Evolutionary conservation across 2,888 invertebrate genomes (phyloP).

Genomic region (Troglohyphantes excavatus): DNA sequence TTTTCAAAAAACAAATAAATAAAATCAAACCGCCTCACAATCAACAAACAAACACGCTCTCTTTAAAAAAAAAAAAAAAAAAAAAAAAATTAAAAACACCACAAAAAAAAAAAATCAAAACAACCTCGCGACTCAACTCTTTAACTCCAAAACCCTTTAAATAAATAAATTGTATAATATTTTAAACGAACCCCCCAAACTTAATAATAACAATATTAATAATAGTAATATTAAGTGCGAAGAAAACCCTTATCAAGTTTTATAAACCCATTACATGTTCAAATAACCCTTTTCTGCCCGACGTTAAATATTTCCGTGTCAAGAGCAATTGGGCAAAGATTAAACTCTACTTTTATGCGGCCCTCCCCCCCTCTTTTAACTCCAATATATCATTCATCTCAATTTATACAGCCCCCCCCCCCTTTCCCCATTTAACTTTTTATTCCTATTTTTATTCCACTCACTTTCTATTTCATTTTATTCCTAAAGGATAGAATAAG

Average conservation of each 20-base stretch:
- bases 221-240: neutral
- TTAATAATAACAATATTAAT: neutral
- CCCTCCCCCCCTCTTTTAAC: constrained; percentile 28
- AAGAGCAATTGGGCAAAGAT: constrained; percentile 47
- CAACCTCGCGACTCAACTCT: no score
- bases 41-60: no score
- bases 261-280: constrained; percentile 30
- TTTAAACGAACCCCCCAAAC: neutral
- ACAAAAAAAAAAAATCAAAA: no score
- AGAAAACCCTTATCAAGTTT: constrained; percentile 2
- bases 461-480: constrained; percentile 66
- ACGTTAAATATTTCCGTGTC: constrained; percentile 55
- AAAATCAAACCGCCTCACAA: no score
- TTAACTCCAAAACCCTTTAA: no score
- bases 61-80: no score
- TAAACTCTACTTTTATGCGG: constrained; percentile 42
- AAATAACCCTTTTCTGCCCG: constrained; percentile 40
- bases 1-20: no score
- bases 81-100: no score
- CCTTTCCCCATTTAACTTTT: constrained; percentile 28
- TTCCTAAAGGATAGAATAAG: constrained; percentile 43
- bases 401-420: constrained; percentile 29
- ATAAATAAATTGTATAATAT: neutral
- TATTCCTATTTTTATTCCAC: constrained; percentile 34
- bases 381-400: constrained; percentile 56